phyloP scores from a whole-genome alignment of 1,140 invertebrate species.

The Frieseomelitta varia region DNA sequence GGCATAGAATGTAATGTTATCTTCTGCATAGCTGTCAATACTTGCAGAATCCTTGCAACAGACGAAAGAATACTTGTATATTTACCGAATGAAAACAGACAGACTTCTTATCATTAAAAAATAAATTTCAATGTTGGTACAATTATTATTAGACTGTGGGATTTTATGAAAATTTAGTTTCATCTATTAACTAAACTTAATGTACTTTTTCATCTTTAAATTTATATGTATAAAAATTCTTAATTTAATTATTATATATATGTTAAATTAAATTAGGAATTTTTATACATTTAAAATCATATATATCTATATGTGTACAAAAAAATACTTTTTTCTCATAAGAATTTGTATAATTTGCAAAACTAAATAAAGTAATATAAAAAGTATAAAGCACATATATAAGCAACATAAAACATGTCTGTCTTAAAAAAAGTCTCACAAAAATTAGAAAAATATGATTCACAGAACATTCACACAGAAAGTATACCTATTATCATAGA shows the following conservation, averaged over 20 bases:
- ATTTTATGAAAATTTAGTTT: too few relatives aligned
- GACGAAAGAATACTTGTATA: background rate
- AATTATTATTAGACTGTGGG: too few relatives aligned
- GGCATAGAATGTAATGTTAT: constrained; percentile 91
- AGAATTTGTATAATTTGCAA: background rate
- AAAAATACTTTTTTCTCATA: background rate
- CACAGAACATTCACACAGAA: background rate
- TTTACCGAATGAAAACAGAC: too few relatives aligned
- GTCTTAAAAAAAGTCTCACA: background rate
- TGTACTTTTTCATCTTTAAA: background rate
- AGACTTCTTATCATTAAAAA: too few relatives aligned
- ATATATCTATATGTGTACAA: background rate
- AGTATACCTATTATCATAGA: constrained; percentile 88
- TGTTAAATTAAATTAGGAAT: background rate
- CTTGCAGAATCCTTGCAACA: constrained; percentile 89
- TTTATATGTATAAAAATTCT: too few relatives aligned
- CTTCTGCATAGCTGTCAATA: constrained; percentile 92
- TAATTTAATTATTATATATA: background rate
- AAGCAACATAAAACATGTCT: background rate
- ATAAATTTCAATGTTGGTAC: too few relatives aligned
- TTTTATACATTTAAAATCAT: too few relatives aligned
- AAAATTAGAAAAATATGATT: background rate
- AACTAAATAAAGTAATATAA: background rate
- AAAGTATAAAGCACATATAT: too few relatives aligned
- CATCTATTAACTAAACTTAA: too few relatives aligned